Conservation (phyloP, 2,113 vertebrate species). For the Saguinus midas region DNA sequence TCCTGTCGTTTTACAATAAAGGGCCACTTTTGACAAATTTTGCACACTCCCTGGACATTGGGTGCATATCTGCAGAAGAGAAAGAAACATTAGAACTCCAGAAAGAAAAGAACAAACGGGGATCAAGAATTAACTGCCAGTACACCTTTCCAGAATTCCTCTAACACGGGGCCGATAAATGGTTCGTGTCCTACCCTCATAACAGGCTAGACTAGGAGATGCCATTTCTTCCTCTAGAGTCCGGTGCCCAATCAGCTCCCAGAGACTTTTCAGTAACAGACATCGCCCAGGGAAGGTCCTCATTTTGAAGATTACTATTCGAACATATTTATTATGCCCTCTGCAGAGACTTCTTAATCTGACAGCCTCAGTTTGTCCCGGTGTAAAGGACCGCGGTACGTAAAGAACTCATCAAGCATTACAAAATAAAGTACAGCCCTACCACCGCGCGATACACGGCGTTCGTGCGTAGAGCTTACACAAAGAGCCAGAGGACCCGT, state of each 20-base stretch:
- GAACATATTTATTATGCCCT: background rate
- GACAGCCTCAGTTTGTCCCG: background rate
- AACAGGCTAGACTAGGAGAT: background rate
- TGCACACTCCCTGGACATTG: conserved; percentile 68
- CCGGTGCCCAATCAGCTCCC: background rate
- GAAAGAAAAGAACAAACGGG: background rate
- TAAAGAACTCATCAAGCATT: background rate
- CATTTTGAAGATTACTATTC: background rate
- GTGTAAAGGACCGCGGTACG: background rate
- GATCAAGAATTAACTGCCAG: background rate
- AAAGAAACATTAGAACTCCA: conserved; percentile 24
- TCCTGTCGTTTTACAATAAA: conserved; percentile 52
- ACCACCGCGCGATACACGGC: background rate
- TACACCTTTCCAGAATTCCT: background rate
- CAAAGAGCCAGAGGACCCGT: background rate
- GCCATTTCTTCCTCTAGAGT: background rate
- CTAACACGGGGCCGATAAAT: background rate
- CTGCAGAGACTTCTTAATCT: background rate
- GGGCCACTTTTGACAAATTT: conserved; percentile 59
- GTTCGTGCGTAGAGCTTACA: background rate
- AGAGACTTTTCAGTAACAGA: background rate
- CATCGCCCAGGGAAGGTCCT: background rate
- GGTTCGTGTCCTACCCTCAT: background rate
- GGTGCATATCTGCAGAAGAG: conserved; percentile 69
- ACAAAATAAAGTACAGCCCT: background rate